Conservation (phyloP, 2,888 invertebrate species). For the Leptinotarsa peninsularis region DNA sequence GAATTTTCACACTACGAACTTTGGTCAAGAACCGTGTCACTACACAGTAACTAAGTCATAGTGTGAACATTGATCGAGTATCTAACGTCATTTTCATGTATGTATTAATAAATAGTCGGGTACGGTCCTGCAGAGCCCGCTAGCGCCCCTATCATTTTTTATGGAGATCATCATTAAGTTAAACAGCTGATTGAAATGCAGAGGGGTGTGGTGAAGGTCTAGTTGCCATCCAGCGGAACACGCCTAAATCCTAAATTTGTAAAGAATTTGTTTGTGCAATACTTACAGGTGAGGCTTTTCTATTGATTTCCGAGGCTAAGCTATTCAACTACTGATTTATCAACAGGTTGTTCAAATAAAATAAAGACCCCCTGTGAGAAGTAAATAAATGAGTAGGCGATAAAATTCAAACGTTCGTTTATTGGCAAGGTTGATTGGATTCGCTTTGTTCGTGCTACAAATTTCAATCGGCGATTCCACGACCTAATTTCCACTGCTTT, state of each 20-base stretch:
- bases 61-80: no score
- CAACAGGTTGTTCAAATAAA: slow-evolving; percentile 28
- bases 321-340: background rate
- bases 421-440: slow-evolving; percentile 3
- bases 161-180: background rate
- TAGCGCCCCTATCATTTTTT: slow-evolving; percentile 41
- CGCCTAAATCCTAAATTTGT: background rate
- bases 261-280: slow-evolving; percentile 1
- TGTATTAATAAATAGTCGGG: background rate
- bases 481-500: background rate
- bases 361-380: slow-evolving; percentile 7
- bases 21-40: no score
- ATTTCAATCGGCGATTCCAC: background rate
- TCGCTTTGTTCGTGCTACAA: background rate
- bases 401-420: slow-evolving; percentile 25
- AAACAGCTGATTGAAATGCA: slow-evolving; percentile 48
- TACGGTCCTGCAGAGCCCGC: slow-evolving; percentile 39
- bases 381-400: slow-evolving; percentile 20
- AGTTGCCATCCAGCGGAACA: slow-evolving; percentile 14
- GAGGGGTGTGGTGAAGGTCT: slow-evolving; percentile 31
- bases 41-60: no score
- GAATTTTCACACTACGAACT: no score
- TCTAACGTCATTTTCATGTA: no score
- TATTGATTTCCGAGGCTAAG: background rate
- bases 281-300: slow-evolving; percentile 28